Conservation (phyloP, 2,113 vertebrate species). For the Psittacula cyanocephala region DNA sequence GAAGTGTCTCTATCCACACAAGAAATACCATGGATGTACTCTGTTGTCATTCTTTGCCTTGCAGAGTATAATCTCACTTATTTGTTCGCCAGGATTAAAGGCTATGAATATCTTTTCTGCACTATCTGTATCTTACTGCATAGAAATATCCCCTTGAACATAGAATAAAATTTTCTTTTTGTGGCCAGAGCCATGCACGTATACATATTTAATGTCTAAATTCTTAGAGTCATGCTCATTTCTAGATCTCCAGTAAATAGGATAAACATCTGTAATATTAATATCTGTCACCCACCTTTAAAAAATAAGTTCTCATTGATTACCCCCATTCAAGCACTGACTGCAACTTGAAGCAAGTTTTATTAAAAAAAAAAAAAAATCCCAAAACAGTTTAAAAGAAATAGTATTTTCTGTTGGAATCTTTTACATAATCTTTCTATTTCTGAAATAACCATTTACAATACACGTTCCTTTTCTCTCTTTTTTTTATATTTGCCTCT, state of each 20-base stretch:
- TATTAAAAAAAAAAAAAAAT: accelerated
- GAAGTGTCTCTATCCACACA: neutral
- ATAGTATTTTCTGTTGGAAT: neutral
- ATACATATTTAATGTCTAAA: neutral
- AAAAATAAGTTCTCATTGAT: neutral
- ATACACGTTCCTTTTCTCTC: neutral
- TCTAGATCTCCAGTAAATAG: neutral
- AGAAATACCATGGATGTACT: neutral
- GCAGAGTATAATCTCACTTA: neutral
- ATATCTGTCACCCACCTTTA: neutral
- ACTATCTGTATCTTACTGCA: neutral
- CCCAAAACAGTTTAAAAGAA: neutral
- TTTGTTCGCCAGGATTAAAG: neutral
- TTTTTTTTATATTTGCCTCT: neutral
- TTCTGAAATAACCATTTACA: neutral
- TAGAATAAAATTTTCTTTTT: neutral
- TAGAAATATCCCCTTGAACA: neutral
- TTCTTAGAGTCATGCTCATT: neutral
- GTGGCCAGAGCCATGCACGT: neutral
- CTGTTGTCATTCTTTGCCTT: neutral
- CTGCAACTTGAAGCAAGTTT: neutral
- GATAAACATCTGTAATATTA: neutral
- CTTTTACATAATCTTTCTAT: neutral
- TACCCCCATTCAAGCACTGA: neutral
- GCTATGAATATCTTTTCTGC: neutral